Evolutionary conservation across 2,113 vertebrate genomes (phyloP).

Genomic region (Hyperopisus bebe): DNA sequence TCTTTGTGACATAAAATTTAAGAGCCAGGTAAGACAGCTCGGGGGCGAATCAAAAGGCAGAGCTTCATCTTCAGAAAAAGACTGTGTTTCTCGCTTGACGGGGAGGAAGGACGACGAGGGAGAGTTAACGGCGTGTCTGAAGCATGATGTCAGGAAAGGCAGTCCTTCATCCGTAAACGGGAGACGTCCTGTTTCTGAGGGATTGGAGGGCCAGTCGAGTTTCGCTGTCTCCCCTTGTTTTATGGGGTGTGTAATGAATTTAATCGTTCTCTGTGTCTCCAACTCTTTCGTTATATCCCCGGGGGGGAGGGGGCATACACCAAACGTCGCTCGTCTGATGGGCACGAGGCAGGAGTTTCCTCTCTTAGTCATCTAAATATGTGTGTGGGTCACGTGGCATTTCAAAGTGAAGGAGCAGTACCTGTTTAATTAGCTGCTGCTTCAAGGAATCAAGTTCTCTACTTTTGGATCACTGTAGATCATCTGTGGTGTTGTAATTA

Average conservation of each 20-base stretch:
- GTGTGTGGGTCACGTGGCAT: neutral
- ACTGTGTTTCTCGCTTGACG: neutral
- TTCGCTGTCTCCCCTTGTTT: neutral
- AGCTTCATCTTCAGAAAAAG: neutral
- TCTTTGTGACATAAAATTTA: slow-evolving; percentile 1
- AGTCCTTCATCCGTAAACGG: neutral
- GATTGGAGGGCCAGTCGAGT: neutral
- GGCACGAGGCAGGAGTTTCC: neutral
- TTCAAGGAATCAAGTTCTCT: neutral
- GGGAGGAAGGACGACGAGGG: neutral
- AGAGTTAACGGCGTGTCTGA: neutral
- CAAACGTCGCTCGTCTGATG: neutral
- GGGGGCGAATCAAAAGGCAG: neutral
- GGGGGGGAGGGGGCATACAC: neutral
- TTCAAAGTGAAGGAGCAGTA: neutral
- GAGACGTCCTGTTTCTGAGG: neutral
- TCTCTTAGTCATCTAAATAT: neutral
- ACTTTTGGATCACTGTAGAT: neutral
- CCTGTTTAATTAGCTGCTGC: neutral
- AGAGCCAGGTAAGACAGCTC: neutral
- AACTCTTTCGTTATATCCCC: neutral
- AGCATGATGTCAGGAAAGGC: neutral
- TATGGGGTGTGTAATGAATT: neutral
- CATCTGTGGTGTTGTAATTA: neutral
- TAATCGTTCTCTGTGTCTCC: neutral